Base-by-base conservation (phyloP, 2,113 vertebrate species). In the Beaufortia kweichowensis region DNA sequence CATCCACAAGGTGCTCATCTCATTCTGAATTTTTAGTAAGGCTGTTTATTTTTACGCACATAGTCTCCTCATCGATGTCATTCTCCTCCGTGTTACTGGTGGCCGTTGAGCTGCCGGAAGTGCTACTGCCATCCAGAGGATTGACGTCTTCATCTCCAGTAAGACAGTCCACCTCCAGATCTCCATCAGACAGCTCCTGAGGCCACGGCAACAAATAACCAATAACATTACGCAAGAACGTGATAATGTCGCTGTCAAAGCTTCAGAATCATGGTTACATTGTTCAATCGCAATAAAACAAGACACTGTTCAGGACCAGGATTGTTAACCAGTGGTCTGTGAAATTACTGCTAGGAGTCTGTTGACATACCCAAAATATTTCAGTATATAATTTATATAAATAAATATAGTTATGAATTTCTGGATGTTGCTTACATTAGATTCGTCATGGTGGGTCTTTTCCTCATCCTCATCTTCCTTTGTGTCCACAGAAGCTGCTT, bases 41-140 rank as follows among this genome's bases (percentile, higher is more conserved):
- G 12, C 2, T 2, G 21, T 71, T 17, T 56, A 39, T 43, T 35
- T 11, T 23, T 62, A 50, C 10, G 3, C 14, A 98, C 97, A 99
- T 99, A 2, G 97, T 99, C 86, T 99, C 97, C 82, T 98, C 97
- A 35, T 99, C 97, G 0, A 99, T 98, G 82, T 99, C 97, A 56
- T 99, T 99, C 87, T 99, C 97, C 80, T 99, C 97, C 0, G 97
- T 99, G 90, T 98, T 98, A 87, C 97, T 99, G 75, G 96, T 99
- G 61, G 96, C 97, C 1, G 96, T 98, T 2, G 97, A 98, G 85
- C 97, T 99, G 9, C 95, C 97, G 0, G 97, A 99, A 19, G 96
- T 98, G 88, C 96, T 97, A 91, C 96, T 98, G 23, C 96, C 95
- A 2, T 98, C 97, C 6, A 98, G 91, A 15, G 95, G 95, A 87